phyloP scores from a whole-genome alignment of 1,140 invertebrate genomes.

The Cotesia vestalis region DNA sequence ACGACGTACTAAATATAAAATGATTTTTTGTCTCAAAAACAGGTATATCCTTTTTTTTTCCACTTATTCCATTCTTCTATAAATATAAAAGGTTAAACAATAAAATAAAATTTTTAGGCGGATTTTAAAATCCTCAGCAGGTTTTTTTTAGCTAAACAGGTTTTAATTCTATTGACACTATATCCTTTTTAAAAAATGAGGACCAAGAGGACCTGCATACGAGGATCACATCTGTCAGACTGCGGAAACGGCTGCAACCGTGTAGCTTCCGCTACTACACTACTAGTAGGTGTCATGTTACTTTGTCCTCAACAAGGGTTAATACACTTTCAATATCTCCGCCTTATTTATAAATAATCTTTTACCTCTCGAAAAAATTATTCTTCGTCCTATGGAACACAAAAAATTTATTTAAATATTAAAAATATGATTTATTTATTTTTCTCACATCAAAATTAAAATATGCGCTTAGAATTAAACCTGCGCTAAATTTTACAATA shows the following conservation, averaged over 20 bases:
- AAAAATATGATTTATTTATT: too few species aligned
- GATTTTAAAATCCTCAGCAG: background rate
- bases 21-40: background rate
- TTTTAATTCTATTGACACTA: too few species aligned
- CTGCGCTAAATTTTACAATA: too few species aligned
- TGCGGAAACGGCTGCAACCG: slow-evolving; percentile 55
- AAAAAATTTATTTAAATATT: too few species aligned
- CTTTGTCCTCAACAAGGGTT: slow-evolving; percentile 41
- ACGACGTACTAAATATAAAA: too few species aligned
- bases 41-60: too few species aligned
- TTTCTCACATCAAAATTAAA: too few species aligned
- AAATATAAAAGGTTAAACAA: background rate
- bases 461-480: too few species aligned
- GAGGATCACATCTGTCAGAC: slow-evolving; percentile 53
- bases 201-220: background rate
- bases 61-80: too few species aligned
- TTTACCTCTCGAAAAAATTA: too few species aligned
- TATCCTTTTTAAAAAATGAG: background rate
- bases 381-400: too few species aligned
- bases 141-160: background rate
- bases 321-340: slow-evolving; percentile 41
- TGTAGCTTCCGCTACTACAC: slow-evolving; percentile 51
- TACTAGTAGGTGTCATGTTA: slow-evolving; percentile 48
- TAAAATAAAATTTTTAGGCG: background rate
- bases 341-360: background rate